Conservation (phyloP, 2,888 invertebrate genomes). For the Eupithecia vulgata region DNA sequence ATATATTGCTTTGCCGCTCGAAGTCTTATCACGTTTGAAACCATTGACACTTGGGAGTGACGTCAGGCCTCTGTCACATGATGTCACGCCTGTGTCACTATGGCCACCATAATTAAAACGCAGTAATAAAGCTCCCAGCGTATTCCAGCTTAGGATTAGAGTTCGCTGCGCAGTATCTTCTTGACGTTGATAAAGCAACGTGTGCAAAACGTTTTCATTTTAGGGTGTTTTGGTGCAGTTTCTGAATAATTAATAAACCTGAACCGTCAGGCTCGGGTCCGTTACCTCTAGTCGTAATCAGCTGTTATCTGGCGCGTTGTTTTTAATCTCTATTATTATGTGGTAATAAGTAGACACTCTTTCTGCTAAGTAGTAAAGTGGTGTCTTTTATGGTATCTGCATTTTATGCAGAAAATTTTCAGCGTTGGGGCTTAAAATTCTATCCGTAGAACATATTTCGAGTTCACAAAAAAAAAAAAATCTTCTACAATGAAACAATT, state of each 20-base stretch:
- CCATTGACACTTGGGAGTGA: conserved; percentile 49
- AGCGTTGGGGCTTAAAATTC: not conserved
- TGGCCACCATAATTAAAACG: conserved; percentile 45
- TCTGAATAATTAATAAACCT: not conserved
- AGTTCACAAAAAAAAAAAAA: too few relatives aligned
- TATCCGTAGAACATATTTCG: not conserved
- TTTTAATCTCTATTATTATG: not conserved
- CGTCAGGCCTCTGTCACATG: conserved; percentile 52
- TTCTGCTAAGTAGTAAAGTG: not conserved
- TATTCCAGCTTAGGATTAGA: conserved; percentile 21
- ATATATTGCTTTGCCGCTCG: conserved; percentile 42
- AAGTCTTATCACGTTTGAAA: conserved; percentile 50
- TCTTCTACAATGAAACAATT: too few relatives aligned
- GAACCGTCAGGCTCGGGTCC: not conserved
- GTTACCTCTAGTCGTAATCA: not conserved
- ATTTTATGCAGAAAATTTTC: not conserved
- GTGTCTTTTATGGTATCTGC: not conserved
- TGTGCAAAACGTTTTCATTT: not conserved
- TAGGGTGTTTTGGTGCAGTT: not conserved
- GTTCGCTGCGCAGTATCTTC: conserved; percentile 11
- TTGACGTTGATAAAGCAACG: not conserved
- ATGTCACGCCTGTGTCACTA: conserved; percentile 37
- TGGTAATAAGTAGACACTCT: not conserved
- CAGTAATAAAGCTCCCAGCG: conserved; percentile 36
- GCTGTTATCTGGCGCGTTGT: not conserved